Percentiles rank a stretch among this genome's conserved stretches.
Conservation (phyloP, 2,888 invertebrate species). For the Tineola bisselliella region DNA sequence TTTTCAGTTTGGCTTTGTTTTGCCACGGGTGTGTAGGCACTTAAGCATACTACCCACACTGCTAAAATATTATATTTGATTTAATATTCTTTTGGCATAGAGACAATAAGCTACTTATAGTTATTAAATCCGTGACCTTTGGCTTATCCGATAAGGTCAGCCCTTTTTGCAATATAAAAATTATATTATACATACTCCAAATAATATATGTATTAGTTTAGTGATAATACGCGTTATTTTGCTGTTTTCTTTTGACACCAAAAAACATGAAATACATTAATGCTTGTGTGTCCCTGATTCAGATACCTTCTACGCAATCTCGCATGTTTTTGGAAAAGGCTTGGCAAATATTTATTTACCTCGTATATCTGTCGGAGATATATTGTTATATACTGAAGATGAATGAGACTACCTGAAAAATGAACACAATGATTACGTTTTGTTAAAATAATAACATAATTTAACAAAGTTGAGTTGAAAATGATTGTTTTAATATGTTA, state of each 20-base stretch:
- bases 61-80: no score
- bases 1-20: no score
- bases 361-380: neutral
- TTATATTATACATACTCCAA: neutral
- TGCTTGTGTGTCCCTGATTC: neutral
- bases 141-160: neutral
- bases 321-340: conserved; percentile 1
- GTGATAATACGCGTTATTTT: neutral
- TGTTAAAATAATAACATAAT: no score
- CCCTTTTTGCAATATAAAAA: neutral
- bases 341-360: neutral
- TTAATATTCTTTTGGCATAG: neutral
- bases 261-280: neutral
- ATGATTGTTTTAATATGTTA: no score
- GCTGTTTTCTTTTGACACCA: neutral
- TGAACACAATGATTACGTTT: neutral
- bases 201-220: no score
- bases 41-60: no score
- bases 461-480: no score
- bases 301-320: neutral
- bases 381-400: conserved; percentile 1
- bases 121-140: conserved; percentile 2
- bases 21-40: no score
- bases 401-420: neutral
- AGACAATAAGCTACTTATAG: conserved; percentile 2